Base-by-base conservation (phyloP, 2,888 invertebrate species). In the Nudaria mundana region DNA sequence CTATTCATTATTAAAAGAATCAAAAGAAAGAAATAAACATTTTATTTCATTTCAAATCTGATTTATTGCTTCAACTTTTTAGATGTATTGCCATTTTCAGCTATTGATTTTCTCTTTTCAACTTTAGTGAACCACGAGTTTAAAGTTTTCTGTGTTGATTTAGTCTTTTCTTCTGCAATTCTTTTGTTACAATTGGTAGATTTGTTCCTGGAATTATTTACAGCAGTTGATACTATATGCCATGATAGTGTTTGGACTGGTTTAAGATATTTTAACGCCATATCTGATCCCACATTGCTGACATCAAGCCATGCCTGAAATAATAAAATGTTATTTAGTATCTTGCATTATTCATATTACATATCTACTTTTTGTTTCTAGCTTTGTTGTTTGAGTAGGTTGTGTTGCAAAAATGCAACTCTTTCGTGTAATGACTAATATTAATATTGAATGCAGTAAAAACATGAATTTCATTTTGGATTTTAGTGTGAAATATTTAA, bases 151-250 rank as follows among this genome's bases (percentile, higher is more conserved):
- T 90, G 86, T 48, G 74, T 40, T n/a, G 25, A 67, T 37, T 53
- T 63, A 46, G 67, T 67, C 52, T 78, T 81, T 31, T 76, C 70
- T 37, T 71, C 65, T 7, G 54, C 37, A 24, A 86, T 52, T 22
- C 84, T 90, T 54, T 90, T 91, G 58, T 91, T 91, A 52, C 92
- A 92, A 40, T 90, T 78, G 0, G 73, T 63, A 16, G 84, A 85
- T 75, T 95, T 94, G 67, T 94, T 91, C 40, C 91, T 87, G 0
- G 94, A 92, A 68, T 93, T 94, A 64, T 94, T 94, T 0, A 96
- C 95, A 29, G 84, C 62, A 28, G 90, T 91, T 1, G 94, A 92
- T 0, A 96, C 95, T 38, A 91, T 91, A 73, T 95, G 92, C 92
- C 92, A 94, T 14, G 80, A 70, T 18, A 96, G 59, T 13, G 81